phyloP scores from a whole-genome alignment of 2,888 invertebrate species.

The Drosophila ezoana region DNA sequence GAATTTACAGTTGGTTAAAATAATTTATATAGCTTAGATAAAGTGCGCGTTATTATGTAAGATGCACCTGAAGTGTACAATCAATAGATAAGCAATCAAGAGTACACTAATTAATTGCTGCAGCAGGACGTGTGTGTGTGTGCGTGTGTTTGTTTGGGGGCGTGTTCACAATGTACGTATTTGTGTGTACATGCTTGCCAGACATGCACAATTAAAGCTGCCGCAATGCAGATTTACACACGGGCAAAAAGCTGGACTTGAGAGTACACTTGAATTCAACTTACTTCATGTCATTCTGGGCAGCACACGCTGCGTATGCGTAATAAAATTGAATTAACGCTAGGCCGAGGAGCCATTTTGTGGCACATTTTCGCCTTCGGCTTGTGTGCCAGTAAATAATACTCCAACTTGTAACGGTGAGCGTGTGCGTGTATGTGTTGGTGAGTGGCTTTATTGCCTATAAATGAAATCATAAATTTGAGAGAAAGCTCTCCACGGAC shows the following conservation, averaged over 20 bases:
- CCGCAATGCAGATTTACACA: slow-evolving; percentile 64
- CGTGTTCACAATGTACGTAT: slow-evolving; percentile 27
- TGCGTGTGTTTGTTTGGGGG: slow-evolving; percentile 14
- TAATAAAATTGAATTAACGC: slow-evolving; percentile 73
- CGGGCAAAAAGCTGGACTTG: slow-evolving; percentile 10
- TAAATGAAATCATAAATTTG: slow-evolving; percentile 70
- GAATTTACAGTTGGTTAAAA: background rate
- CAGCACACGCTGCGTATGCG: slow-evolving; percentile 64
- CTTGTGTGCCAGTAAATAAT: slow-evolving; percentile 54
- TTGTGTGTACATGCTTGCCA: slow-evolving; percentile 7
- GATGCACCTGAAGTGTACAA: slow-evolving; percentile 22
- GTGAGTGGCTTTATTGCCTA: slow-evolving; percentile 47
- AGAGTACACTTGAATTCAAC: slow-evolving; percentile 38
- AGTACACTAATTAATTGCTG: slow-evolving; percentile 62
- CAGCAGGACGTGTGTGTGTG: slow-evolving; percentile 11
- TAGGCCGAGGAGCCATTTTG: slow-evolving; percentile 46
- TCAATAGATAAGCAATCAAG: slow-evolving; percentile 36
- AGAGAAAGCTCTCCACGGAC: slow-evolving; percentile 32
- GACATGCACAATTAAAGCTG: slow-evolving; percentile 47
- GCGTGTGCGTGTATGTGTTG: slow-evolving; percentile 6
- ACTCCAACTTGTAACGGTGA: background rate
- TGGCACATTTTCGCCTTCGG: slow-evolving; percentile 57
- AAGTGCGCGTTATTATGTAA: background rate
- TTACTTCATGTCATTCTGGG: slow-evolving; percentile 44
- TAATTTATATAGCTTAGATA: background rate